Evolutionary conservation across 1,140 invertebrate species (phyloP), one percentile per base, ranked within the genome.

Genomic region (Hormaphis cornu): DNA sequence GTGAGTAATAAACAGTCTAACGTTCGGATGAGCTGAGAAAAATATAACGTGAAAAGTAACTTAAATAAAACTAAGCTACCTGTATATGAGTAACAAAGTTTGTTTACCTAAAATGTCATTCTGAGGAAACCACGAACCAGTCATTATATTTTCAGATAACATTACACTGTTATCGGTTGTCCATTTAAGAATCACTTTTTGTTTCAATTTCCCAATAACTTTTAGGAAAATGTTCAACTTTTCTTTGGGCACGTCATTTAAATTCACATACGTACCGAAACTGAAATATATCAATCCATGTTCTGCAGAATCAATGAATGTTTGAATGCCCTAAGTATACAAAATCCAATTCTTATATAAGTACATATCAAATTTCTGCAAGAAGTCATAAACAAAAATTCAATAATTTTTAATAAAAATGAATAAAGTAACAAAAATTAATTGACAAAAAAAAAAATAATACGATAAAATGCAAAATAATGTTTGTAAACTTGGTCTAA

Each of bases 201-300:
- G 77, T 63, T 79, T 78, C 71, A 84, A 74, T 56, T 75, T 72
- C 6, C 69, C 42, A 70, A 78, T 77, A 9, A 72, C 76, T 7
- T 74, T 37, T 5, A 77, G 20, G 66, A 79, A 73, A 3, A 66
- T 70, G 7, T 74, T 40, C 18, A 71, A 40, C n/a, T 59, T 35
- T 37, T 50, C 20, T 30, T 52, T 33, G 0, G 30, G 28, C 7
- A 71, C 12, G 5, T 44, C 16, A 14, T 30, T 35, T 37, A 50
- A 50, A 37, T 58, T 44, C 7, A 71, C 14, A 0, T 40, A 1
- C 3, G 86, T 83, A 0, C 87, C 87, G 72, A 88, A 80, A 48
- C 83, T 85, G 76, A 88, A 88, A 72, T 85, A 85, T 33, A 89
- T 83, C 2, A 85, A 82, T 1, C 86, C 86, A 30, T 84, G 74